A percentile compares a stretch with the other conserved stretches of the same genome.
phyloP scores from a whole-genome alignment of 2,888 invertebrate genomes.

The Chironomus tentans region DNA sequence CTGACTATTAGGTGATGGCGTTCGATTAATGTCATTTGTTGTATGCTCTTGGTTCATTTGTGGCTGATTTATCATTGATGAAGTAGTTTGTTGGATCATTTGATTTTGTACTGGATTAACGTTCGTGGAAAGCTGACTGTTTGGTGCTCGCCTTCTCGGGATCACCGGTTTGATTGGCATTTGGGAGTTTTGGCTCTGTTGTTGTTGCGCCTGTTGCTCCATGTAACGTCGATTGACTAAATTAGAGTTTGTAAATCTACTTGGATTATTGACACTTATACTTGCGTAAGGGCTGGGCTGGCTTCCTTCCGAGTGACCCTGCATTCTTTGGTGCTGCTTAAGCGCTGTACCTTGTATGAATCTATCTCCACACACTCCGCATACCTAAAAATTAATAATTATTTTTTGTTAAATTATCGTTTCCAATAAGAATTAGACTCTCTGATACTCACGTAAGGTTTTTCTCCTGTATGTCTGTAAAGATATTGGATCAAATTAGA shows the following conservation, averaged over 20 bases:
- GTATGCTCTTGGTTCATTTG: not conserved
- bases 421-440: not conserved
- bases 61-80: too few species aligned
- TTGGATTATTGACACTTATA: constrained; percentile 29
- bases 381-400: constrained; percentile 34
- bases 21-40: not conserved
- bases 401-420: not conserved
- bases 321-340: constrained; percentile 53
- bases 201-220: not conserved
- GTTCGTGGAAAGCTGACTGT: not conserved
- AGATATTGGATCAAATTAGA: not conserved
- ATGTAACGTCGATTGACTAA: constrained; percentile 27
- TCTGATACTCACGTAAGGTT: constrained; percentile 45
- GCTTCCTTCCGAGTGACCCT: constrained; percentile 44
- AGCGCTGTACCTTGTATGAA: constrained; percentile 58
- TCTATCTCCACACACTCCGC: constrained; percentile 56
- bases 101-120: not conserved
- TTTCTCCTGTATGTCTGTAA: constrained; percentile 52
- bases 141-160: constrained; percentile 13
- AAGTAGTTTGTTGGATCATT: not conserved
- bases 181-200: not conserved
- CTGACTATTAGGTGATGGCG: constrained; percentile 16
- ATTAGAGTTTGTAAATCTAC: constrained; percentile 28
- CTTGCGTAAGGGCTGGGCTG: constrained; percentile 25
- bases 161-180: constrained; percentile 22